Conservation (phyloP, 2,888 invertebrate genomes). For the Chrysodeixis includens region DNA sequence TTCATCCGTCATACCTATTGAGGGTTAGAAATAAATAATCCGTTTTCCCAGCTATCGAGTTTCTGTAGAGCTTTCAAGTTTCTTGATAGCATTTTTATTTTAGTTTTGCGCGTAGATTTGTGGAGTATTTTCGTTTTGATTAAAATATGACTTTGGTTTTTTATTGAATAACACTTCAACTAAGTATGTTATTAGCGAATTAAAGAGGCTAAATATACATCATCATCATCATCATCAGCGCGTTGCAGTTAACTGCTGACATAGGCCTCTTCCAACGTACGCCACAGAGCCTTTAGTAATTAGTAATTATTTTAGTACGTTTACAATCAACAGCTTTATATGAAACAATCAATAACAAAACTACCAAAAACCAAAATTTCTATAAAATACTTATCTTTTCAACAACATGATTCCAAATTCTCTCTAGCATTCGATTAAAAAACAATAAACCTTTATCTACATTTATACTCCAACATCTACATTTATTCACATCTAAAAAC, state of each 20-base stretch:
- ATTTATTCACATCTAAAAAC: conserved; percentile 13
- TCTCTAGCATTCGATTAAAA: not conserved
- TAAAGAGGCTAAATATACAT: too few relatives aligned
- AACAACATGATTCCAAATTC: conserved; percentile 34
- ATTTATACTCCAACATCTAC: not conserved
- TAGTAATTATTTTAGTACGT: too few relatives aligned
- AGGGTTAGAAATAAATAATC: conserved; percentile 45
- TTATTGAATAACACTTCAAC: too few relatives aligned
- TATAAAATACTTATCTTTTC: conserved; percentile 12
- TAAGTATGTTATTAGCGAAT: too few relatives aligned
- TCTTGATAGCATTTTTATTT: conserved; percentile 11
- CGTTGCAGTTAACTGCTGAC: too few relatives aligned
- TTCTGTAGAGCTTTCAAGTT: conserved; percentile 26
- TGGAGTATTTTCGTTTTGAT: not conserved
- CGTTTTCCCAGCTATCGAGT: conserved; percentile 16
- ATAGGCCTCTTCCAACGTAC: too few relatives aligned
- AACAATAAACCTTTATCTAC: not conserved
- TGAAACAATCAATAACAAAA: too few relatives aligned
- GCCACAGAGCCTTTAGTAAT: too few relatives aligned
- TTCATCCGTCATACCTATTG: conserved; percentile 63
- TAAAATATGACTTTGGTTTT: too few relatives aligned
- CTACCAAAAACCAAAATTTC: too few relatives aligned
- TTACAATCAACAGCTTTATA: too few relatives aligned
- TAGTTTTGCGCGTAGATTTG: not conserved
- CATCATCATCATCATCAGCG: too few relatives aligned